Evolutionary conservation across 2,797 vertebrate genomes (phyloP).

Genomic region (Prunella strophiata): DNA sequence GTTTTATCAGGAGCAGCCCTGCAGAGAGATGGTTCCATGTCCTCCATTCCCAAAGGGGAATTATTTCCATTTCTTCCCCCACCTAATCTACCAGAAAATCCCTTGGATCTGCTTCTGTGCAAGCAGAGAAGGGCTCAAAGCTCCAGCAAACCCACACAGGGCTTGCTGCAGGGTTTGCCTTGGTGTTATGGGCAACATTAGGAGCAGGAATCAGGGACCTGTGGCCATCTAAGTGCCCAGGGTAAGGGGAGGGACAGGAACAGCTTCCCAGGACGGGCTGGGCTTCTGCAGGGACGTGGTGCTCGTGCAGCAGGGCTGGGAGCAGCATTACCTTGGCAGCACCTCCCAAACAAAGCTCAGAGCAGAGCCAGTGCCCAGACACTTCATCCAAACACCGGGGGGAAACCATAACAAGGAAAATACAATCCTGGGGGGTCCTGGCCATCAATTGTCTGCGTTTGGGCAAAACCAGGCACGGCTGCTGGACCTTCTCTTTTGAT

Average conservation of each 20-base stretch:
- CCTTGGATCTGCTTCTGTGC: neutral
- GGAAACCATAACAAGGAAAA: neutral
- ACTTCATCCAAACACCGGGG: neutral
- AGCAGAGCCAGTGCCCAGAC: neutral
- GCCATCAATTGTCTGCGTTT: neutral
- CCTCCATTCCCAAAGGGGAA: neutral
- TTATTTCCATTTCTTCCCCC: neutral
- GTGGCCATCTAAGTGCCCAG: rapidly evolving
- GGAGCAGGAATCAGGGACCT: neutral
- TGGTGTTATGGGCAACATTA: neutral
- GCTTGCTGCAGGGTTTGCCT: neutral
- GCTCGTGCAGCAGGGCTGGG: neutral
- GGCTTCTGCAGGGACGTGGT: neutral
- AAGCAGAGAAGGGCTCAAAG: neutral
- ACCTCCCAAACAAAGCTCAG: constrained; percentile 20
- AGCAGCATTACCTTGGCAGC: constrained; percentile 5
- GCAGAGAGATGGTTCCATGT: rapidly evolving
- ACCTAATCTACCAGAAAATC: neutral
- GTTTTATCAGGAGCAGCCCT: neutral
- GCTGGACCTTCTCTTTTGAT: neutral
- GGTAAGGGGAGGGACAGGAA: neutral
- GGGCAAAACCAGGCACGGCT: neutral
- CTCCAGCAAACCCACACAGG: neutral
- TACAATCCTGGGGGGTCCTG: neutral
- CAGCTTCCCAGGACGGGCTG: neutral